Evolutionary conservation across 2,888 invertebrate genomes (phyloP).

Genomic region (Pristionchus japonicus): DNA sequence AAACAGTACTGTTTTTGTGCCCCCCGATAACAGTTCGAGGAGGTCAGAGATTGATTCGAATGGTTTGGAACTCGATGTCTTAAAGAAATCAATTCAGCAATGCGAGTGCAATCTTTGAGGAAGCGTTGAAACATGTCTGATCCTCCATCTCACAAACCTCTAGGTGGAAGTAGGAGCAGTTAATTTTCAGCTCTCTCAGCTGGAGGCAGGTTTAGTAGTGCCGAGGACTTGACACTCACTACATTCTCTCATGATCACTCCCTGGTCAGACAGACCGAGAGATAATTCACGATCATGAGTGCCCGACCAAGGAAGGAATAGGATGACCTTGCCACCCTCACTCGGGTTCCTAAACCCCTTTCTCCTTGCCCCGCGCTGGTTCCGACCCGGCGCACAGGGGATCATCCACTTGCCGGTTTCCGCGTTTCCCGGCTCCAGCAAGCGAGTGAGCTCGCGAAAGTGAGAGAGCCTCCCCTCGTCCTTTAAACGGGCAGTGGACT

Average conservation of each 20-base stretch:
- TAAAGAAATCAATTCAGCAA: too few species aligned
- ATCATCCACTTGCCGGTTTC: not conserved
- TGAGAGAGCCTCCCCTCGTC: not conserved
- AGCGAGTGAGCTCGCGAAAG: not conserved
- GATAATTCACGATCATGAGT: too few species aligned
- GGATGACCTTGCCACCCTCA: not conserved
- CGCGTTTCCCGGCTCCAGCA: not conserved
- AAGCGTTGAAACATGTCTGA: not conserved
- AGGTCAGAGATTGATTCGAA: not conserved
- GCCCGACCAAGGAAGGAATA: too few species aligned
- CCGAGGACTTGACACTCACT: too few species aligned
- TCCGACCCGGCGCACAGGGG: not conserved
- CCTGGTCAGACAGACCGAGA: too few species aligned
- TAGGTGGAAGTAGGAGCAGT: not conserved
- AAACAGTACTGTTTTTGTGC: not conserved
- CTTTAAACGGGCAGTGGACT: not conserved
- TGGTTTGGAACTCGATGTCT: too few species aligned
- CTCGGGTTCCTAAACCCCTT: slow-evolving; percentile 5
- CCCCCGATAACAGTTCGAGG: not conserved
- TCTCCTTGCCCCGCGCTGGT: not conserved
- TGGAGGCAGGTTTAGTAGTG: slow-evolving; percentile 14
- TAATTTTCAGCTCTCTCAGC: not conserved
- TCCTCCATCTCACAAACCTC: not conserved
- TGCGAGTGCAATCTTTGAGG: not conserved
- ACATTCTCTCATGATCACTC: too few species aligned